Percentiles rank a stretch among this genome's conserved stretches.
Conservation (phyloP, 2,797 vertebrate genomes). For the Naso thynnoides region DNA sequence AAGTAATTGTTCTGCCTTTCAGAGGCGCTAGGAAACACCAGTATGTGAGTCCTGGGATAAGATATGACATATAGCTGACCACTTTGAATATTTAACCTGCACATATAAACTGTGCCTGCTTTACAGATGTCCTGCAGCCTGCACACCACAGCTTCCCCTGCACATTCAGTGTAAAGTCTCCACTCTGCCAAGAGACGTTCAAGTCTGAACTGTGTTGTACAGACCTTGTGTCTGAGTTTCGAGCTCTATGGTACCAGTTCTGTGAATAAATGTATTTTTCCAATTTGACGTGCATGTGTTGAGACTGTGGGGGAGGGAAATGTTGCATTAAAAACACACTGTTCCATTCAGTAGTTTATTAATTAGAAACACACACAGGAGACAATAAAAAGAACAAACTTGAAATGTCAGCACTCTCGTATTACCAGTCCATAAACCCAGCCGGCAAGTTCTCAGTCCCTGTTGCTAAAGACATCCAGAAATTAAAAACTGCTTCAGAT, state of each 20-base stretch:
- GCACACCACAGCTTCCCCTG: slow-evolving; percentile 8
- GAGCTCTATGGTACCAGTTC: slow-evolving; percentile 58
- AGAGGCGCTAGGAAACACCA: neutral
- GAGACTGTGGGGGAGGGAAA: neutral
- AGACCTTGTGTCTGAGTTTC: slow-evolving; percentile 58
- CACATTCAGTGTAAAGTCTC: slow-evolving; percentile 34
- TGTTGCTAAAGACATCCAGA: slow-evolving; percentile 40
- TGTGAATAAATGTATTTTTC: slow-evolving; percentile 89
- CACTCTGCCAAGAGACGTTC: slow-evolving; percentile 60
- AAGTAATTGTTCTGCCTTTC: neutral
- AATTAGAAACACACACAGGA: slow-evolving; percentile 71
- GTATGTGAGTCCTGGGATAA: slow-evolving; percentile 11
- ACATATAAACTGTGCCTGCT: slow-evolving; percentile 40
- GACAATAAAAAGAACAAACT: slow-evolving; percentile 54
- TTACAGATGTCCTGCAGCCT: slow-evolving; percentile 9
- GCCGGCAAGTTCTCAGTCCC: slow-evolving; percentile 12
- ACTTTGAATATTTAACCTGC: slow-evolving; percentile 39
- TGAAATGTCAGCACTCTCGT: slow-evolving; percentile 45
- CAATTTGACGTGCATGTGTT: slow-evolving; percentile 53
- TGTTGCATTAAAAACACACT: neutral
- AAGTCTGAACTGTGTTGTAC: slow-evolving; percentile 69
- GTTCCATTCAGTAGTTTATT: slow-evolving; percentile 74
- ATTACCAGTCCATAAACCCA: slow-evolving; percentile 18
- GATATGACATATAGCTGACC: neutral
- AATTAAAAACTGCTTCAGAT: slow-evolving; percentile 5